Evolutionary conservation across 2,888 invertebrate genomes (phyloP).

Genomic region (Eristalis arbustorum): DNA sequence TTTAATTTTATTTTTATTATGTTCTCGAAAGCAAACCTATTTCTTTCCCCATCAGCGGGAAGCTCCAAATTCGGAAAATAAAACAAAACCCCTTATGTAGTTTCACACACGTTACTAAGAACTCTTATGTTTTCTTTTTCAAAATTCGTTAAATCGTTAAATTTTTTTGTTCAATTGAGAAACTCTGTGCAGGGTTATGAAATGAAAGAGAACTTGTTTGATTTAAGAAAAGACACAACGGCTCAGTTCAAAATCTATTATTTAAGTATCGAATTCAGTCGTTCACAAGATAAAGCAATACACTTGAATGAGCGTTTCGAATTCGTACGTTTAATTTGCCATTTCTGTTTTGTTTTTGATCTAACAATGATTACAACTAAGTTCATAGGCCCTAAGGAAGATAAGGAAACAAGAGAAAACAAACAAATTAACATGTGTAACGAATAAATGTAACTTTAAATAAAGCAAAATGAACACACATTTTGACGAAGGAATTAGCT

Average conservation of each 20-base stretch:
- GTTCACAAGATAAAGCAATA: not conserved
- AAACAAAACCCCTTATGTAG: not conserved
- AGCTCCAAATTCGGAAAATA: conserved; percentile 7
- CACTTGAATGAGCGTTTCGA: not conserved
- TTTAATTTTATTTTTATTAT: conserved; percentile 11
- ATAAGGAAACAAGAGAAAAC: conserved; percentile 20
- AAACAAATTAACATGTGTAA: conserved; percentile 1
- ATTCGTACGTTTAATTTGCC: conserved; percentile 12
- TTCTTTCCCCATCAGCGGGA: not conserved
- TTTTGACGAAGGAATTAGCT: conserved; percentile 11
- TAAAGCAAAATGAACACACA: conserved; percentile 18
- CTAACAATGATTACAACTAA: conserved; percentile 3
- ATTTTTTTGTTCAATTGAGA: not conserved
- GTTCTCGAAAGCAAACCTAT: not conserved
- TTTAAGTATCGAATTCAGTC: conserved; percentile 20
- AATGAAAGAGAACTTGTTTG: not conserved
- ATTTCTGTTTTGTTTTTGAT: not conserved
- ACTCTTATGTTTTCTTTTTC: conserved; percentile 8
- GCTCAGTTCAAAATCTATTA: conserved; percentile 26
- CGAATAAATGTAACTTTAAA: conserved; percentile 27
- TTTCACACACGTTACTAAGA: not conserved
- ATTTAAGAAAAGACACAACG: conserved; percentile 26
- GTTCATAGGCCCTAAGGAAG: not conserved
- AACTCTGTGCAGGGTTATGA: not conserved
- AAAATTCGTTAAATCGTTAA: not conserved